A percentile compares a stretch with the other conserved stretches of the same genome.
These are phyloP conservation scores for Lagopus muta DNA, from an alignment of 2,113 vertebrate genomes.

Conservation along the genomic window DNA sequence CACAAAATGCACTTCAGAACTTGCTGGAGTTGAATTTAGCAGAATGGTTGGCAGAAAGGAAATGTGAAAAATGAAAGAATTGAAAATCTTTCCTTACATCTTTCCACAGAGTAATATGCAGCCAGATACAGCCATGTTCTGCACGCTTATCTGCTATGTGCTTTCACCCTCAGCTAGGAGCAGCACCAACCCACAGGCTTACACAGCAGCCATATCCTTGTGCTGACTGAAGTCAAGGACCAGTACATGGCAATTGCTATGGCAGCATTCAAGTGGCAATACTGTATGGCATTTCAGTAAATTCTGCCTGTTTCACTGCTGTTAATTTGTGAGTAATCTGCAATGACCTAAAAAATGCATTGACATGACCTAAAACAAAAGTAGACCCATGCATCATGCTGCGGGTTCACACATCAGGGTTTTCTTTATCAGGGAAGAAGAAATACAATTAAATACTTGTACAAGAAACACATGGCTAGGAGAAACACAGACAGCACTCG, in stretches of 20 bases:
- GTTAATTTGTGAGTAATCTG: no score
- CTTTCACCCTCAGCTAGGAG: background rate
- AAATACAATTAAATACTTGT: background rate
- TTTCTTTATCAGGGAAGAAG: background rate
- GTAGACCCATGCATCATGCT: background rate
- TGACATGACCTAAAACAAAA: background rate
- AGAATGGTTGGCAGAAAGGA: background rate
- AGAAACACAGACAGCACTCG: background rate
- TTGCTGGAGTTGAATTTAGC: background rate
- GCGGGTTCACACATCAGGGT: background rate
- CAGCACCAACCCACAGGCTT: background rate
- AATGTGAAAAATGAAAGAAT: rapidly evolving
- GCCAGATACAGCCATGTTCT: background rate
- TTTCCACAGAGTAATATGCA: background rate
- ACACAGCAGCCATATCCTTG: background rate
- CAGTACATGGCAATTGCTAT: background rate
- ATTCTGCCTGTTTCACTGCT: no score
- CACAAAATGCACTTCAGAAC: background rate
- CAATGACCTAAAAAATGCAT: background rate
- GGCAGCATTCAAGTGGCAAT: background rate
- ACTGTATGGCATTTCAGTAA: background rate
- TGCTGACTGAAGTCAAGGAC: background rate
- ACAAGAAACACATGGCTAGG: rapidly evolving
- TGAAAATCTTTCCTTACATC: background rate
- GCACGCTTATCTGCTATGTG: background rate